Evolutionary conservation across 2,888 invertebrate genomes (phyloP).

Genomic region (Podabrus alpinus): DNA sequence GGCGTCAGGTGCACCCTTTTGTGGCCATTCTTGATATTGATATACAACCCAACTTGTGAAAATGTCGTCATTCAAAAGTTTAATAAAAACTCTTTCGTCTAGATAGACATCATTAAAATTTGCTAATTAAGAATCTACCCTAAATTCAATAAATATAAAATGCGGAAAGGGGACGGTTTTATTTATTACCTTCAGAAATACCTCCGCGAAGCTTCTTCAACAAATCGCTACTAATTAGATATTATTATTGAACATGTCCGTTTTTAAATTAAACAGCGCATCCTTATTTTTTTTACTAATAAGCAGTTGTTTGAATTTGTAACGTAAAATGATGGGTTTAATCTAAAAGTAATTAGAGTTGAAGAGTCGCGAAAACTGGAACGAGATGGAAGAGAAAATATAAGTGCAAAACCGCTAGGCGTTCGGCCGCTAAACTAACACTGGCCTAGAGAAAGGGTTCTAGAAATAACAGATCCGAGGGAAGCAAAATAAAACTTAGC

Average conservation of each 20-base stretch:
- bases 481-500: conserved; percentile 35
- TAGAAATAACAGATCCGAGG: conserved; percentile 36
- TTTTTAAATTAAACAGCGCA: conserved; percentile 8
- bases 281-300: conserved; percentile 24
- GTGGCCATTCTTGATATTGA: conserved; percentile 21
- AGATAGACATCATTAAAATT: conserved; percentile 44
- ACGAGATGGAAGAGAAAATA: conserved; percentile 18
- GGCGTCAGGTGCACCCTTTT: conserved; percentile 42
- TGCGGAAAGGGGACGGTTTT: conserved; percentile 23
- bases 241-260: conserved; percentile 30
- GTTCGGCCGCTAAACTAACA: conserved; percentile 34
- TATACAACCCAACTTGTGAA: conserved; percentile 29
- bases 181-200: conserved; percentile 29
- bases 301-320: conserved; percentile 28
- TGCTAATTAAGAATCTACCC: conserved; percentile 45
- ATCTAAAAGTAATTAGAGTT: conserved; percentile 34
- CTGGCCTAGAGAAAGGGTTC: conserved; percentile 34
- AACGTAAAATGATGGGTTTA: conserved; percentile 30
- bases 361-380: conserved; percentile 24
- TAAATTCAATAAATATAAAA: conserved; percentile 38
- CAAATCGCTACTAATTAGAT: conserved; percentile 38
- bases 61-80: conserved; percentile 17
- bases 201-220: conserved; percentile 29
- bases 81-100: conserved; percentile 24
- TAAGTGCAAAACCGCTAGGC: conserved; percentile 28